These are phyloP conservation scores for Seriola quinqueradiata DNA, from an alignment of 2,113 vertebrate genomes.

Conservation along the genomic window DNA sequence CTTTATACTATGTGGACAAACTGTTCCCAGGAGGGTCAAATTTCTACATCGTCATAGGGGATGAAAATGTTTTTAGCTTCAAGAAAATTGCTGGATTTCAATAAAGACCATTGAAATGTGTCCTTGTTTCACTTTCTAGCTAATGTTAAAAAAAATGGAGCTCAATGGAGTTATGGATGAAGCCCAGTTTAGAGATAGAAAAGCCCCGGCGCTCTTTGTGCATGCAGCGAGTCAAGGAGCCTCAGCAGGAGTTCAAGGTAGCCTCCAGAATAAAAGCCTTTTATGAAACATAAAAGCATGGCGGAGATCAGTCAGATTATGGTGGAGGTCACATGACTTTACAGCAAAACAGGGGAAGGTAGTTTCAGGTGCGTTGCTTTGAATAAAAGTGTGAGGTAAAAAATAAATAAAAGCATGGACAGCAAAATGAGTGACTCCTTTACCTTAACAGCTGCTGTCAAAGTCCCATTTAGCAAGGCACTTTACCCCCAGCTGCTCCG, in stretches of 20 bases:
- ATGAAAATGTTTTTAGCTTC: constrained; percentile 27
- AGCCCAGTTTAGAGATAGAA: constrained; percentile 19
- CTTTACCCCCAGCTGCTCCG: constrained; percentile 10
- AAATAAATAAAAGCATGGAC: not conserved
- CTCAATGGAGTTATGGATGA: constrained; percentile 13
- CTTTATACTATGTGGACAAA: not conserved
- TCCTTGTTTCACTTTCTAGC: constrained; percentile 1
- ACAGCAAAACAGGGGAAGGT: not conserved
- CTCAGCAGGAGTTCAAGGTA: not conserved
- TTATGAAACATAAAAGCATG: constrained; percentile 28
- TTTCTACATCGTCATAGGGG: not conserved
- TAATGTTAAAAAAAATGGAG: not conserved
- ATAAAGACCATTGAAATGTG: constrained; percentile 3
- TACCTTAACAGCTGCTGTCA: constrained; percentile 22
- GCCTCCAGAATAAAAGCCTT: constrained; percentile 40
- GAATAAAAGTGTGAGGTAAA: not conserved
- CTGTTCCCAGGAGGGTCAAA: not conserved
- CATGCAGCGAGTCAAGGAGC: not conserved
- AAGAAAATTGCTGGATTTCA: constrained; percentile 19
- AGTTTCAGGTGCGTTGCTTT: constrained; percentile 3
- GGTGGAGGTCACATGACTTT: constrained; percentile 4
- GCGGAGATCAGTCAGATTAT: constrained; percentile 3
- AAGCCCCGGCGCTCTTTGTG: not conserved
- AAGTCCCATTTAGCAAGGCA: constrained; percentile 11
- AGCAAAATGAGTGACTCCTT: constrained; percentile 1